Evolutionary conservation across 2,797 vertebrate genomes (phyloP).

Genomic region (Argya squamiceps): DNA sequence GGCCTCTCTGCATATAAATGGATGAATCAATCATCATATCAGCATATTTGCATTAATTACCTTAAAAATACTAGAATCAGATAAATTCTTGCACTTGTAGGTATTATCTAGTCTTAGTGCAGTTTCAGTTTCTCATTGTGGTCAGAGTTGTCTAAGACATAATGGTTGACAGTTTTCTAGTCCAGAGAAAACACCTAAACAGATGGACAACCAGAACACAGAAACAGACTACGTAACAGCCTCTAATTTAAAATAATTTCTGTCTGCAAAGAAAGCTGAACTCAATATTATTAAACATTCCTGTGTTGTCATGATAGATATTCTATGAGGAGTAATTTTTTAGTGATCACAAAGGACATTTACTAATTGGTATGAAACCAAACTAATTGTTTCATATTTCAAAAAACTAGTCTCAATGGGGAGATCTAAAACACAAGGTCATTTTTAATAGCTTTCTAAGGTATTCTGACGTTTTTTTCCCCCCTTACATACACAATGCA

Average conservation of each 20-base stretch:
- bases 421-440: background rate
- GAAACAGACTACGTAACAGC: background rate
- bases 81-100: background rate
- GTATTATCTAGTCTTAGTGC: background rate
- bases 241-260: conserved; percentile 36
- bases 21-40: background rate
- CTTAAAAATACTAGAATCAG: background rate
- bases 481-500: background rate
- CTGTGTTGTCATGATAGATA: background rate
- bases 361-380: conserved; percentile 30
- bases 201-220: conserved; percentile 40
- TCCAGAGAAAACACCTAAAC: conserved; percentile 8
- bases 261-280: conserved; percentile 34
- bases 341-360: conserved; percentile 16
- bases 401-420: background rate
- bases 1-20: background rate
- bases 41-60: conserved; percentile 3
- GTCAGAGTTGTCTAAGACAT: background rate
- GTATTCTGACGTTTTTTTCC: background rate
- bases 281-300: conserved; percentile 35
- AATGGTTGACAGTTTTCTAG: background rate
- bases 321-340: conserved; percentile 11
- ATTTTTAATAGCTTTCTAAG: background rate
- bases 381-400: conserved; percentile 3
- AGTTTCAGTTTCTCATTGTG: background rate